Evolutionary conservation across 2,888 invertebrate species (phyloP).

Genomic region (Trachelus iudaicus): DNA sequence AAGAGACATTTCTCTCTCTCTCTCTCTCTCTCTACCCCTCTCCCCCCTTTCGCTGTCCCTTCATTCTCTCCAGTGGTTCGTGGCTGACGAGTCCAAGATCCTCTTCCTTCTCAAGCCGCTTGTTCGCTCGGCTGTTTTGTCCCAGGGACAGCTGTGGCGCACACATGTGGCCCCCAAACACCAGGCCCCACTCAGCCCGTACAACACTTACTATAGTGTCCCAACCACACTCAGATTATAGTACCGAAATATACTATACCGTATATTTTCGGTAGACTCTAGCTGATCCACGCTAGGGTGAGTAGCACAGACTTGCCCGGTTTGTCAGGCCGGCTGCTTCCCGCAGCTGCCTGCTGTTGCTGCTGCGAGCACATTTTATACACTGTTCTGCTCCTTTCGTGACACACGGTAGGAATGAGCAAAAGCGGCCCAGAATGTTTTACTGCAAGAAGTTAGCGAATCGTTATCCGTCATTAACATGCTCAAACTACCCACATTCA

Average conservation of each 20-base stretch:
- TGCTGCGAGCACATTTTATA: conserved; percentile 15
- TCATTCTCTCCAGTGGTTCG: not conserved
- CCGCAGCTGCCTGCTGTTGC: conserved; percentile 41
- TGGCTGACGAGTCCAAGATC: not conserved
- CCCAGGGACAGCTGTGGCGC: conserved; percentile 29
- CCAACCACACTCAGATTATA: not conserved
- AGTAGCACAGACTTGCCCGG: conserved; percentile 26
- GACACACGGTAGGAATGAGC: not conserved
- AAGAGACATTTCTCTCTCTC: not conserved
- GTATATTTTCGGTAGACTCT: not conserved
- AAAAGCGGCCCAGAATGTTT: not conserved
- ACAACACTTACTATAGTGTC: not conserved
- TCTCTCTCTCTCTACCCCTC: not conserved
- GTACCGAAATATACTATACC: not conserved
- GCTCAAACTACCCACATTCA: not conserved
- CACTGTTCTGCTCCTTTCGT: not conserved
- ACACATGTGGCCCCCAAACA: conserved; percentile 41
- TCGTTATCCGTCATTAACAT: not conserved
- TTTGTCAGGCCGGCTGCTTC: conserved; percentile 46
- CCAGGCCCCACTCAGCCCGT: conserved; percentile 28
- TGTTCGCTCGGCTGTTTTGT: conserved; percentile 18
- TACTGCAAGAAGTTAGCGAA: no score
- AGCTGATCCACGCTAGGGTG: conserved; percentile 13
- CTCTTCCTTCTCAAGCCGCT: conserved; percentile 1
- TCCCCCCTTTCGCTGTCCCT: not conserved